Conservation (phyloP, 2,888 invertebrate genomes). For the Iphiclides podalirius region DNA sequence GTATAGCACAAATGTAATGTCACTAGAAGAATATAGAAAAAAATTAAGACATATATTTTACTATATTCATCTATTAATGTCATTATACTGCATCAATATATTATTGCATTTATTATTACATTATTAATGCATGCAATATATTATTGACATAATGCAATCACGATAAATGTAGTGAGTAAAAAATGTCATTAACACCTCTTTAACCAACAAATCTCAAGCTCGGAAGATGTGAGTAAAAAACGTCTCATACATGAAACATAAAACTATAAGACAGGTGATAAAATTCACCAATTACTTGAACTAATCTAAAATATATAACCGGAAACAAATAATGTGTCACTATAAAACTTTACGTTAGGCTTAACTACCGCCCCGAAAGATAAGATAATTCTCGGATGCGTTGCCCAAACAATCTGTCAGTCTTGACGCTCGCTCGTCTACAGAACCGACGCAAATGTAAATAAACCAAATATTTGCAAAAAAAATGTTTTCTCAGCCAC, state of each 20-base stretch:
- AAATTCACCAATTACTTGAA: neutral
- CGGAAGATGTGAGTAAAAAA: no score
- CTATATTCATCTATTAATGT: no score
- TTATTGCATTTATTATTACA: no score
- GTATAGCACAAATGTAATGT: neutral
- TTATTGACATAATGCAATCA: no score
- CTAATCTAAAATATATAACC: conserved; percentile 21
- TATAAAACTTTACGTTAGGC: conserved; percentile 40
- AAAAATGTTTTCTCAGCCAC: conserved; percentile 28
- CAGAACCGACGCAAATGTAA: conserved; percentile 31
- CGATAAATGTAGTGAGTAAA: no score
- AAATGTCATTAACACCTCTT: no score
- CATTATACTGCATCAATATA: no score
- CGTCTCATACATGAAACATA: no score
- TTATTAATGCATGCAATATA: no score
- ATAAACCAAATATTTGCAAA: conserved; percentile 26
- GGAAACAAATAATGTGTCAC: conserved; percentile 39
- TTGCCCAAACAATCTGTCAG: conserved; percentile 31
- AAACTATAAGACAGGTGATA: no score
- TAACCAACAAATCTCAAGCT: no score
- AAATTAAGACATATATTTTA: neutral
- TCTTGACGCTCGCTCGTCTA: conserved; percentile 35
- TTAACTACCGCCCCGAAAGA: conserved; percentile 38
- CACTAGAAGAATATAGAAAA: neutral
- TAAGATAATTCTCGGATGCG: conserved; percentile 38